phyloP scores from a whole-genome alignment of 2,797 vertebrate genomes.

The Chelmon rostratus region DNA sequence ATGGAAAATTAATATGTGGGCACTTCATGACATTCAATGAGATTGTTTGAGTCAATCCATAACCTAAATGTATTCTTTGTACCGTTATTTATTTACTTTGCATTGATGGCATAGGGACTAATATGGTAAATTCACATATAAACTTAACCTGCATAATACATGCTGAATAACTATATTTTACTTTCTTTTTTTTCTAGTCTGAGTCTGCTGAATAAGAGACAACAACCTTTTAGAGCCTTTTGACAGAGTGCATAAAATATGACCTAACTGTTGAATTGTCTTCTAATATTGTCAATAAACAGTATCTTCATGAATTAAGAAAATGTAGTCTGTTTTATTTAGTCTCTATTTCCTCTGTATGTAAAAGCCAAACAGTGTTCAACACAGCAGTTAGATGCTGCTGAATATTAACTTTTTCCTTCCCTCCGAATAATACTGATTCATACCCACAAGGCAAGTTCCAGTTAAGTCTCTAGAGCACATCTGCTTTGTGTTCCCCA shows the following conservation, averaged over 20 bases:
- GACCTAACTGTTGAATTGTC: constrained; percentile 50
- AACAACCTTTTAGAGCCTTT: constrained; percentile 20
- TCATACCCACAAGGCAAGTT: background rate
- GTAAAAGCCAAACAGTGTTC: background rate
- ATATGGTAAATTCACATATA: background rate
- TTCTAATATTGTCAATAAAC: constrained; percentile 61
- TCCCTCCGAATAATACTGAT: background rate
- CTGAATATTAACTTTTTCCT: background rate
- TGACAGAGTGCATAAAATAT: constrained; percentile 65
- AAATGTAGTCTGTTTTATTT: background rate
- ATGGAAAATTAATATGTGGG: background rate
- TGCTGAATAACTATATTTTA: constrained; percentile 2
- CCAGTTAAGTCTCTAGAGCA: background rate
- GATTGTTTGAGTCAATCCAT: background rate
- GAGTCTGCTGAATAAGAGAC: constrained; percentile 57
- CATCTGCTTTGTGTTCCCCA: background rate
- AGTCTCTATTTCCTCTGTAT: background rate
- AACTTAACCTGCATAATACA: background rate
- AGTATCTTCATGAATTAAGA: background rate
- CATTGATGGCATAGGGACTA: background rate
- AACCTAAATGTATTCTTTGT: background rate
- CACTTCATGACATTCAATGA: background rate
- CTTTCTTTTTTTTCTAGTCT: constrained; percentile 40
- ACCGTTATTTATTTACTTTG: background rate
- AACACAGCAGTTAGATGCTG: background rate